Conservation (phyloP, 2,888 invertebrate species). For the Ferrisia virgata region DNA sequence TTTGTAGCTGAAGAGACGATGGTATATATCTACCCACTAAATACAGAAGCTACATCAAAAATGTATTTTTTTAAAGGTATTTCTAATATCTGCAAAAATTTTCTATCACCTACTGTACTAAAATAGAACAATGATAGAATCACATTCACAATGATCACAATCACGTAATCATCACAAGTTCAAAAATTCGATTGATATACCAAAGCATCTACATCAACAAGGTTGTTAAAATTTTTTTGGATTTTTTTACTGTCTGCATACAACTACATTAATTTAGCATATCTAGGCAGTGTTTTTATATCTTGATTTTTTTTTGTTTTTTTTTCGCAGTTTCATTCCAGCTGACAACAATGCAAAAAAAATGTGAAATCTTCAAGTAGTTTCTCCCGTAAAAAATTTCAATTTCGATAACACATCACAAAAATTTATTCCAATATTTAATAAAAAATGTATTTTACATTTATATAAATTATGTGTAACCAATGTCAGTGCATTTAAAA, state of each 20-base stretch:
- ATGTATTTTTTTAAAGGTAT: not conserved
- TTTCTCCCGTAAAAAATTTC: not conserved
- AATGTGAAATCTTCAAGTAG: conserved; percentile 11
- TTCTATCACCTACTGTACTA: not conserved
- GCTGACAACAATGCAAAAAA: conserved; percentile 25
- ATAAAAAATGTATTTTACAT: not conserved
- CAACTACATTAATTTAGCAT: not conserved
- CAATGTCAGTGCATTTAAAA: not conserved
- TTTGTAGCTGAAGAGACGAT: not conserved
- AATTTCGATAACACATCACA: not conserved
- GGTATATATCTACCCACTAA: not conserved
- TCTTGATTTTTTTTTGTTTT: not conserved
- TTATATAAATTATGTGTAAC: not conserved
- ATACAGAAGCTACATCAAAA: not conserved
- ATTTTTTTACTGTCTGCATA: not conserved
- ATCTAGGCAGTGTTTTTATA: not conserved
- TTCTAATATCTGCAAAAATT: not conserved
- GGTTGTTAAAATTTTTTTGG: not conserved
- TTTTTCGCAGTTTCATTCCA: not conserved
- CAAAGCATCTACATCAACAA: not conserved
- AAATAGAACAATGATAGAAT: too few relatives aligned
- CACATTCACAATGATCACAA: too few relatives aligned
- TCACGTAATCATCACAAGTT: conserved; percentile 22
- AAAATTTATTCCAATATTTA: not conserved
- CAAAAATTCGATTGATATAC: not conserved